Conservation (phyloP, 2,797 vertebrate genomes). For the Ambastaia sidthimunki region DNA sequence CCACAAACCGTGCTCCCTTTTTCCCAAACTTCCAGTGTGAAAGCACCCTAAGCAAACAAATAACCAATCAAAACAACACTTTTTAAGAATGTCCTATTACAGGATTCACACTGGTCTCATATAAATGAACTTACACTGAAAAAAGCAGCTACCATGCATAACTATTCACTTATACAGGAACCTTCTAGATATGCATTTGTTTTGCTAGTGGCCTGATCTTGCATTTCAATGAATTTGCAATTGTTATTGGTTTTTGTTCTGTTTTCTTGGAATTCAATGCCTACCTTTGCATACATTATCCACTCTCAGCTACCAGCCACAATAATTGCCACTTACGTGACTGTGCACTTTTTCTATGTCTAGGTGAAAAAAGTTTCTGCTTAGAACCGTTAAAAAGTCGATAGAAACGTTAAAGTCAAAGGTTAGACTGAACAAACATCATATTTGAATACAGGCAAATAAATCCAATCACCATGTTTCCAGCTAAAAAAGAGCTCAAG, state of each 20-base stretch:
- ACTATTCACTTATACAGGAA: background rate
- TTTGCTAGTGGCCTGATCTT: background rate
- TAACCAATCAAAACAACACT: too few relatives aligned
- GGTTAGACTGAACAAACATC: background rate
- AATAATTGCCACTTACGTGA: constrained; percentile 19
- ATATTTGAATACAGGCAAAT: background rate
- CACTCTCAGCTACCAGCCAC: background rate
- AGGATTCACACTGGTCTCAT: too few relatives aligned
- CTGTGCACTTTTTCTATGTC: constrained; percentile 28
- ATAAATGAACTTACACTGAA: background rate
- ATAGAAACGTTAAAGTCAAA: background rate
- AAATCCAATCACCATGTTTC: background rate
- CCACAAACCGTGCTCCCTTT: too few relatives aligned
- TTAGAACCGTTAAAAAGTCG: background rate
- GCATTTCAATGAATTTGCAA: background rate
- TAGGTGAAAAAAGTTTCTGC: constrained; percentile 17
- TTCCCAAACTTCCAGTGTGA: too few relatives aligned
- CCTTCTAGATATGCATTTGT: background rate
- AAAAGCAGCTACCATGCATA: background rate
- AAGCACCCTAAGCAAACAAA: too few relatives aligned
- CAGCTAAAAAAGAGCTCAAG: too few relatives aligned
- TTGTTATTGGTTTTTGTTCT: background rate
- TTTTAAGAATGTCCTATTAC: too few relatives aligned
- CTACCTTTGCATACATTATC: constrained; percentile 4
- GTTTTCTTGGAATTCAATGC: background rate